phyloP scores from a whole-genome alignment of 2,113 vertebrate genomes.

The Thermophis baileyi region DNA sequence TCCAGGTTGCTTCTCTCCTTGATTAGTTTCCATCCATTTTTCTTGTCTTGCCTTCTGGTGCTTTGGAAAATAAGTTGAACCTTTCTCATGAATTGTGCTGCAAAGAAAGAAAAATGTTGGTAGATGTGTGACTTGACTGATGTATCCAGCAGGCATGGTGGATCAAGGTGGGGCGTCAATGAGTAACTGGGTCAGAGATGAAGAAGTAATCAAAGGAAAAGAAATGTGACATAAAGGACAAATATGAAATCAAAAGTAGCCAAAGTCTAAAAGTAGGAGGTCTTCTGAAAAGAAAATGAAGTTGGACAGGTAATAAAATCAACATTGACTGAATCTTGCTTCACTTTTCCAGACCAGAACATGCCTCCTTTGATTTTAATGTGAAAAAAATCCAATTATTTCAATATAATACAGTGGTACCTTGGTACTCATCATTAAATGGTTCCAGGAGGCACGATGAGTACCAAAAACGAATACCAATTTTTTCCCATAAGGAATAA shows the following conservation, averaged over 20 bases:
- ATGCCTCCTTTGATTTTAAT: neutral
- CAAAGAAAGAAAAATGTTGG: neutral
- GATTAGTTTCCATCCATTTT: no score
- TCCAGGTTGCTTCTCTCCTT: no score
- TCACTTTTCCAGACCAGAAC: neutral
- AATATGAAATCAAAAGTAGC: neutral
- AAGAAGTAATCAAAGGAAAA: neutral
- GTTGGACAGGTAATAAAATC: neutral
- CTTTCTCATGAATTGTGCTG: no score
- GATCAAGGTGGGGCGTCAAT: neutral
- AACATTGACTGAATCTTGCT: neutral
- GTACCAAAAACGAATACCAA: no score
- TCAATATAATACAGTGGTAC: neutral
- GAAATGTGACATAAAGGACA: neutral
- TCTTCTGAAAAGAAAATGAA: neutral
- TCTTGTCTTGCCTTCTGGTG: no score
- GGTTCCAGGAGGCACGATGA: no score
- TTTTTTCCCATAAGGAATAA: no score
- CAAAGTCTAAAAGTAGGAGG: conserved; percentile 12
- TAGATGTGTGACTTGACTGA: neutral
- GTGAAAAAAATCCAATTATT: neutral
- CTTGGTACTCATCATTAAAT: no score
- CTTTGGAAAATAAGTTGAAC: no score
- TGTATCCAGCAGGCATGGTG: neutral
- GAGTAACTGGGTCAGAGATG: neutral